These are phyloP conservation scores for Drosophila niveifrons DNA, from an alignment of 2,888 invertebrate species.

Conservation along the genomic window DNA sequence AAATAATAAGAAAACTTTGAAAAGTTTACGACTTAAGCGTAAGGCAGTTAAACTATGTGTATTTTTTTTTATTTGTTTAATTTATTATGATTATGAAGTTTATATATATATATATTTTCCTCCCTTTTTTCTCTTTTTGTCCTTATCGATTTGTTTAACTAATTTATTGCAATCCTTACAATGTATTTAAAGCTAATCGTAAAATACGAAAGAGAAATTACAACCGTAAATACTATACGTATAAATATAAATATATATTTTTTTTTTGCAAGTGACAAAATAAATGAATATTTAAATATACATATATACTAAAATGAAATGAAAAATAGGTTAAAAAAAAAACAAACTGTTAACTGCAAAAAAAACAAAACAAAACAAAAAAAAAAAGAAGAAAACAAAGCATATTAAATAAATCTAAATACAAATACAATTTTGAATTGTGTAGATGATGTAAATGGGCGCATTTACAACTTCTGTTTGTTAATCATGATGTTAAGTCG, in stretches of 20 bases:
- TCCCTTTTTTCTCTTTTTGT: conserved; percentile 25
- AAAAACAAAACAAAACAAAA: conserved; percentile 22
- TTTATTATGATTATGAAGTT: conserved; percentile 39
- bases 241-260: conserved; percentile 31
- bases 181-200: conserved; percentile 52
- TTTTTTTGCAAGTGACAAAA: conserved; percentile 48
- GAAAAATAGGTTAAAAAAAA: conserved; percentile 54
- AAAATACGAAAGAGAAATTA: conserved; percentile 29
- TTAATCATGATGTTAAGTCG: conserved; percentile 24
- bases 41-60: conserved; percentile 49
- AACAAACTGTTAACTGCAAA: conserved; percentile 56
- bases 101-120: conserved; percentile 19
- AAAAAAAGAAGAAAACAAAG: conserved; percentile 15
- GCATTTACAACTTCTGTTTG: conserved; percentile 58
- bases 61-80: conserved; percentile 36
- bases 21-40: conserved; percentile 57
- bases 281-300: conserved; percentile 49
- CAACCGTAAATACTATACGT: conserved; percentile 29
- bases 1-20: conserved; percentile 9
- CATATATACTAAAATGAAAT: conserved; percentile 34
- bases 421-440: conserved; percentile 53
- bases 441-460: conserved; percentile 35
- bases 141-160: conserved; percentile 60
- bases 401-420: conserved; percentile 58
- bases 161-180: conserved; percentile 65